Percentiles rank a stretch among this genome's conserved stretches.
These are phyloP conservation scores for Mobula hypostoma DNA, from an alignment of 2,113 vertebrate species.

Conservation along the genomic window DNA sequence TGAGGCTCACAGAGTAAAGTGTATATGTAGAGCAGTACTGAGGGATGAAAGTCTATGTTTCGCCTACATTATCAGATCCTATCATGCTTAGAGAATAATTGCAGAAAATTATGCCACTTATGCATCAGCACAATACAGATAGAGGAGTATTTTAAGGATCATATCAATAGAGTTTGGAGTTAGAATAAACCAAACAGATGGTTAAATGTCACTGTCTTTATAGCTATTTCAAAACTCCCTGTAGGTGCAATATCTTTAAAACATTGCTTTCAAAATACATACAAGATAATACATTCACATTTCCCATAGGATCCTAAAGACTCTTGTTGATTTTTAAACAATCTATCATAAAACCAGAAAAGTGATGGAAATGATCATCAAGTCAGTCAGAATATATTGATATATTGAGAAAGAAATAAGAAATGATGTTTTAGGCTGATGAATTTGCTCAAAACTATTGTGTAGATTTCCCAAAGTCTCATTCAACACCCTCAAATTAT, in stretches of 20 bases:
- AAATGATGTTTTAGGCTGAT: too few species aligned
- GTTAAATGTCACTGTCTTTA: neutral
- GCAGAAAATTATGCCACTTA: neutral
- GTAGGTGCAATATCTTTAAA: neutral
- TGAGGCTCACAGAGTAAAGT: too few species aligned
- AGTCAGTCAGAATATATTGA: neutral
- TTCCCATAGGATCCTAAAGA: neutral
- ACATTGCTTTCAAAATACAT: neutral
- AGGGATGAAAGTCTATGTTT: too few species aligned
- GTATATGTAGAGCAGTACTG: too few species aligned
- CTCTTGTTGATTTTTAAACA: conserved; percentile 18
- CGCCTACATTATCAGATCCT: neutral
- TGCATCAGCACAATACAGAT: neutral
- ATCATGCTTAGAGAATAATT: neutral
- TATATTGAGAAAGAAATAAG: neutral
- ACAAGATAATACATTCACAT: conserved; percentile 22
- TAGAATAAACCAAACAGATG: conserved; percentile 1
- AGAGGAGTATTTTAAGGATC: neutral
- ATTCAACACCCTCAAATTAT: neutral
- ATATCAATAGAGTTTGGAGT: neutral
- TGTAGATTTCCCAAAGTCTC: too few species aligned
- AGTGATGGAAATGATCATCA: neutral
- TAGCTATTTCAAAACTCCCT: conserved; percentile 6
- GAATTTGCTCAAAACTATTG: too few species aligned
- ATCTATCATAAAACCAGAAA: neutral